phyloP scores from a whole-genome alignment of 2,113 vertebrate genomes.

The Columba janthina region DNA sequence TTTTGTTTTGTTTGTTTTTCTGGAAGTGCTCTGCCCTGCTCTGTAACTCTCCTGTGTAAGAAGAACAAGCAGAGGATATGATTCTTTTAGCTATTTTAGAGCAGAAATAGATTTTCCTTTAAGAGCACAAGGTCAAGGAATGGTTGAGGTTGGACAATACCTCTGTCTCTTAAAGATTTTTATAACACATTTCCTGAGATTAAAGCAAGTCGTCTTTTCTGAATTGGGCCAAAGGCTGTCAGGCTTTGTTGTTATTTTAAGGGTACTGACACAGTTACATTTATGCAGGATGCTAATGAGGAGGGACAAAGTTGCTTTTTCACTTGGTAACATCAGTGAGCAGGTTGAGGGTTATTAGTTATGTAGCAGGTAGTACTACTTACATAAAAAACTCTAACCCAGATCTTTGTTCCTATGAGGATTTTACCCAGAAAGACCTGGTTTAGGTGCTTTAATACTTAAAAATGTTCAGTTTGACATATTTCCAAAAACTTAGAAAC shows the following conservation, averaged over 20 bases:
- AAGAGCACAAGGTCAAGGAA: no score
- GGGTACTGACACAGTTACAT: not conserved
- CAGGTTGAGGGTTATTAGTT: not conserved
- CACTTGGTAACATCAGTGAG: not conserved
- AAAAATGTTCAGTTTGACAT: not conserved
- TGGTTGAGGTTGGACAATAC: not conserved
- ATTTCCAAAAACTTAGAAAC: not conserved
- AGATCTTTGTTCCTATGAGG: not conserved
- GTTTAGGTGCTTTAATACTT: not conserved
- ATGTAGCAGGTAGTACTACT: not conserved
- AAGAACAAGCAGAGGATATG: not conserved
- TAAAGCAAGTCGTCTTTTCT: not conserved
- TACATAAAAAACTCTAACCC: not conserved
- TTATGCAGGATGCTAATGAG: not conserved
- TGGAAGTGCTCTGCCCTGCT: not conserved
- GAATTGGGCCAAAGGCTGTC: not conserved
- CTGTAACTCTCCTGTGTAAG: not conserved
- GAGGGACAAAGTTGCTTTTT: not conserved
- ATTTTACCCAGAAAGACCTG: not conserved
- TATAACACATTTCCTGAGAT: not conserved
- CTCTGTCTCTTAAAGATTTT: not conserved
- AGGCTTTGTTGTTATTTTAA: not conserved
- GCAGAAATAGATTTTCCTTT: not conserved
- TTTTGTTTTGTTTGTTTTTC: no score
- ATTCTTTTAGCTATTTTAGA: not conserved